Evolutionary conservation across 2,797 vertebrate genomes (phyloP), one percentile per base, ranked within the genome.

Genomic region (Pampus argenteus): DNA sequence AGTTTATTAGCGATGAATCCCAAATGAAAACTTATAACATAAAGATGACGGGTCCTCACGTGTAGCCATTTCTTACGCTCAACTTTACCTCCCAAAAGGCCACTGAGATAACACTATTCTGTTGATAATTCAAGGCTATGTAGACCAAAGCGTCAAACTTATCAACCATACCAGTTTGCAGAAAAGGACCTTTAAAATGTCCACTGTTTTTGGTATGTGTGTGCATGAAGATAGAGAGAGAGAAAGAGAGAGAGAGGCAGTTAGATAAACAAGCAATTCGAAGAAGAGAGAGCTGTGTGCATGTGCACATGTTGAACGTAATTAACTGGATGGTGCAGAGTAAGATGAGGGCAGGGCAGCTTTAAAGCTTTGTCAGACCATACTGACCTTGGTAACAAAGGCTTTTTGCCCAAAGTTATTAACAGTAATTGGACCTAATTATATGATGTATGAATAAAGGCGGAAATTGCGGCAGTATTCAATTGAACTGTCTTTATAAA

Each of bases 351-450:
- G 63, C 73, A 82, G 49, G 71, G 72, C 81, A 81, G 75, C 76
- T 89, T 79, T 83, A 76, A 85, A 86, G 84, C 82, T 86, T 78
- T 81, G 86, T 88, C 86, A 89, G 84, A 87, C 75, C 78, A 74
- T 45, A 49, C 74, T 91, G 88, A 92, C 90, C 89, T 92, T 90
- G 85, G 70, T 74, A 88, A 90, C 86, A 84, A 90, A 86, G 80
- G 72, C 74, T 79, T 84, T 84, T 78, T 76, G 72, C 75, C 74
- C 71, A 86, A 82, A 88, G 75, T 82, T 90, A 91, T 91, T 87
- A 90, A 88, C 85, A 83, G 86, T 91, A 91, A 92, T 90, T 92
- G 82, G 83, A 84, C 61, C 63, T 88, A 93, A 91, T 91, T 91
- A 91, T 89, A 86, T 81, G 78, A 90, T 76, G 74, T 86, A 77